Evolutionary conservation across 2,113 vertebrate genomes (phyloP).

Genomic region (Dendrocopos noguchii): DNA sequence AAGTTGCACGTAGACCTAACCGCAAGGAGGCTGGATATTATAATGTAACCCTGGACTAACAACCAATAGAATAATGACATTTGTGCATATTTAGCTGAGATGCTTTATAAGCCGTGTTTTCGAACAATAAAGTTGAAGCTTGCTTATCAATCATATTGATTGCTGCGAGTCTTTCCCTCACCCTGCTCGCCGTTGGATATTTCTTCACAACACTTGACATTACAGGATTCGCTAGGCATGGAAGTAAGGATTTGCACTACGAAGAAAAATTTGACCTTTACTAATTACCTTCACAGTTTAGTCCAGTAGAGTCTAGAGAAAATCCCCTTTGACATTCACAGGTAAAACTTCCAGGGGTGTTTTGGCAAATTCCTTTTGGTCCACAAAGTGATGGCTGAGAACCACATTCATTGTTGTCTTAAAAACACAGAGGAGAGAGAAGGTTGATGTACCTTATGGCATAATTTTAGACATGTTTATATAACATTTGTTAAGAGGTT

Average conservation of each 20-base stretch:
- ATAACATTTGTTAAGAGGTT: neutral
- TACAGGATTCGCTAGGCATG: neutral
- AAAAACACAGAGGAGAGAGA: neutral
- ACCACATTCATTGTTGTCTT: conserved; percentile 88
- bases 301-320: conserved; percentile 81
- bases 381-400: conserved; percentile 81
- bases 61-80: too few species aligned
- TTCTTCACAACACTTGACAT: too few species aligned
- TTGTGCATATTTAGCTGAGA: too few species aligned
- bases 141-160: too few species aligned
- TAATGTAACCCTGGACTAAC: too few species aligned
- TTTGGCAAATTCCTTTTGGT: conserved; percentile 83
- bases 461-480: neutral
- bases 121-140: too few species aligned
- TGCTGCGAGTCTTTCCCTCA: too few species aligned
- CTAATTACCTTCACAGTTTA: conserved; percentile 85
- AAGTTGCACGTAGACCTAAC: too few species aligned
- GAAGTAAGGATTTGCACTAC: neutral
- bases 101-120: too few species aligned
- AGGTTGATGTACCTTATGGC: neutral
- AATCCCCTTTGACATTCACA: conserved; percentile 87
- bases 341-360: conserved; percentile 85
- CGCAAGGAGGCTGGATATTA: too few species aligned
- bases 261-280: neutral
- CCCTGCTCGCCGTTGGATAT: too few species aligned